A percentile compares a stretch with the other conserved stretches of the same genome.
Evolutionary conservation across 2,888 invertebrate species (phyloP).

Genomic region (Himalopsyche japonica): DNA sequence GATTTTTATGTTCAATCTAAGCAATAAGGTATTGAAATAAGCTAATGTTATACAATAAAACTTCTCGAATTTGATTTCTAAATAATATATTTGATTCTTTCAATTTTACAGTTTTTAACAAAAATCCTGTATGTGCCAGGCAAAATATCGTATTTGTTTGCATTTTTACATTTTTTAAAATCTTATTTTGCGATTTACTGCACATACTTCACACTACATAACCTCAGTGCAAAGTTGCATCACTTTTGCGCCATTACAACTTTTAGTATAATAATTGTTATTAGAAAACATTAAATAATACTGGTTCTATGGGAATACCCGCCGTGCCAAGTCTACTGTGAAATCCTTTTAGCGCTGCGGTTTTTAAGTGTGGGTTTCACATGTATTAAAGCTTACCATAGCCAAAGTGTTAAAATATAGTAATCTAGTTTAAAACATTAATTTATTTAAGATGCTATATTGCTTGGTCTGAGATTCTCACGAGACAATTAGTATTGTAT

Average conservation of each 20-base stretch:
- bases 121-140: no score
- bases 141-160: no score
- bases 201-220: no score
- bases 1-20: no score
- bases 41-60: no score
- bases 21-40: no score
- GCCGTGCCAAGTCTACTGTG: background rate
- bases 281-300: background rate
- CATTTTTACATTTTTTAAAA: no score
- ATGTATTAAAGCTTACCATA: background rate
- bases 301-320: background rate
- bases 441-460: background rate
- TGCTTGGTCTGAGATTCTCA: background rate
- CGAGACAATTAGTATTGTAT: background rate
- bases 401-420: background rate
- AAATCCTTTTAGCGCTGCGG: background rate
- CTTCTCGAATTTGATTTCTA: no score
- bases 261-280: background rate
- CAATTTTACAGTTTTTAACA: no score
- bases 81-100: no score
- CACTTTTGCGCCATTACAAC: background rate
- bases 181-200: no score
- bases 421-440: background rate
- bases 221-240: no score
- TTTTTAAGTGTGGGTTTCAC: background rate